These are phyloP conservation scores for Lutra lutra DNA, from an alignment of 2,797 vertebrate species.

Conservation along the genomic window DNA sequence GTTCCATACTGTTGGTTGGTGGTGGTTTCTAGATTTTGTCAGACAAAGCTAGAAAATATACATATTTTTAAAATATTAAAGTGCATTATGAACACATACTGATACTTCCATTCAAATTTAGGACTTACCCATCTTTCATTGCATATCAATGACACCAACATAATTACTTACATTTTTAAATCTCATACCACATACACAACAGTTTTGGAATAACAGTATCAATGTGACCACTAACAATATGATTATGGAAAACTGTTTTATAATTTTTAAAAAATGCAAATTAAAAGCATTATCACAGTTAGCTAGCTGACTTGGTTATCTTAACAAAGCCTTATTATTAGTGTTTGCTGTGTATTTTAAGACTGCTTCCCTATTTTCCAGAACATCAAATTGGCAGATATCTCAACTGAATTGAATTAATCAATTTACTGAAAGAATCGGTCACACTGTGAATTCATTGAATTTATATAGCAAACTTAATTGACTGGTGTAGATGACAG, in stretches of 20 bases:
- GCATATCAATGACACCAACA: not conserved
- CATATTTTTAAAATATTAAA: conserved; percentile 9
- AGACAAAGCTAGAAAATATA: not conserved
- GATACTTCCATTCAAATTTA: not conserved
- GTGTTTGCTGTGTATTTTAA: not conserved
- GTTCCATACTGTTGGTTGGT: not conserved
- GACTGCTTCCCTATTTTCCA: not conserved
- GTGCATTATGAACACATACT: not conserved
- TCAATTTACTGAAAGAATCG: not conserved
- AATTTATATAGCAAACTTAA: not conserved
- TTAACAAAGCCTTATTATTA: not conserved
- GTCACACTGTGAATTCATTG: not conserved
- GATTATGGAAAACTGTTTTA: conserved; percentile 10
- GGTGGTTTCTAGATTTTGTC: not conserved
- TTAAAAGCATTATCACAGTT: not conserved
- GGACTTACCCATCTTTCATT: not conserved
- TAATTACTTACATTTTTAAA: not conserved
- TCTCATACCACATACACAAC: not conserved
- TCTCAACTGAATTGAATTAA: conserved; percentile 19
- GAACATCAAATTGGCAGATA: conserved; percentile 6
- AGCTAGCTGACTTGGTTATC: not conserved
- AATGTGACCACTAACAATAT: not conserved
- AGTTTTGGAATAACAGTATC: not conserved
- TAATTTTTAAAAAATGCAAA: not conserved
- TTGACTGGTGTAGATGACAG: not conserved